phyloP scores from a whole-genome alignment of 2,888 invertebrate genomes.

The Drosophila fulvimacula region DNA sequence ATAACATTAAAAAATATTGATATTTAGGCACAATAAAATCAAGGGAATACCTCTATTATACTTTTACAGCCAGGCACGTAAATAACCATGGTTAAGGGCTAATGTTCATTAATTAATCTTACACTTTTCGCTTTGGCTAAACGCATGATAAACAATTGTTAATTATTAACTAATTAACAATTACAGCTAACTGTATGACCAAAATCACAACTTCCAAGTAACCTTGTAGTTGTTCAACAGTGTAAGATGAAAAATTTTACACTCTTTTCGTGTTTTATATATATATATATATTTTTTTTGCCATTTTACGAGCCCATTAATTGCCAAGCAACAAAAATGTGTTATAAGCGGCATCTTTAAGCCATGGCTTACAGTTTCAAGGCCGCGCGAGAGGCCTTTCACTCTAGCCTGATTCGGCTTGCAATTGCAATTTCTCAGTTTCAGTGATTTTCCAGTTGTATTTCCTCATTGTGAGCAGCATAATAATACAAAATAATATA shows the following conservation, averaged over 20 bases:
- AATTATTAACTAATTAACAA: slow-evolving; percentile 19
- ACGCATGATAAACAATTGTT: slow-evolving; percentile 15
- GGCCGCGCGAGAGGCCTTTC: slow-evolving; percentile 40
- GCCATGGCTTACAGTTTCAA: slow-evolving; percentile 35
- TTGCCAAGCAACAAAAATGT: slow-evolving; percentile 16
- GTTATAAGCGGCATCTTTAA: slow-evolving; percentile 20
- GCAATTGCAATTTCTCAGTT: slow-evolving; percentile 28
- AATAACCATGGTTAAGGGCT: not conserved
- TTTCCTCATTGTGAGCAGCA: slow-evolving; percentile 74
- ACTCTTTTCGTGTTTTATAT: slow-evolving; percentile 26
- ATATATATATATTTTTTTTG: no score
- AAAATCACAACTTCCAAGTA: slow-evolving; percentile 10
- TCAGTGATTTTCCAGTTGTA: slow-evolving; percentile 55
- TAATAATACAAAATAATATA: not conserved
- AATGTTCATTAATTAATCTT: slow-evolving; percentile 1
- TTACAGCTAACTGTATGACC: not conserved
- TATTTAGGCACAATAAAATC: not conserved
- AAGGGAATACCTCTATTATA: not conserved
- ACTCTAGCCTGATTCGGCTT: slow-evolving; percentile 26
- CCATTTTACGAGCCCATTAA: slow-evolving; percentile 21
- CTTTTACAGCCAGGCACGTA: not conserved
- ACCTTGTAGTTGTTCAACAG: slow-evolving; percentile 51
- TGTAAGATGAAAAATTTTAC: slow-evolving; percentile 13
- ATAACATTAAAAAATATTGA: not conserved
- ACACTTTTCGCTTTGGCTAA: not conserved